Percentiles rank a stretch among this genome's conserved stretches.
phyloP scores from a whole-genome alignment of 2,797 vertebrate genomes.

The Phylloscopus collybita region DNA sequence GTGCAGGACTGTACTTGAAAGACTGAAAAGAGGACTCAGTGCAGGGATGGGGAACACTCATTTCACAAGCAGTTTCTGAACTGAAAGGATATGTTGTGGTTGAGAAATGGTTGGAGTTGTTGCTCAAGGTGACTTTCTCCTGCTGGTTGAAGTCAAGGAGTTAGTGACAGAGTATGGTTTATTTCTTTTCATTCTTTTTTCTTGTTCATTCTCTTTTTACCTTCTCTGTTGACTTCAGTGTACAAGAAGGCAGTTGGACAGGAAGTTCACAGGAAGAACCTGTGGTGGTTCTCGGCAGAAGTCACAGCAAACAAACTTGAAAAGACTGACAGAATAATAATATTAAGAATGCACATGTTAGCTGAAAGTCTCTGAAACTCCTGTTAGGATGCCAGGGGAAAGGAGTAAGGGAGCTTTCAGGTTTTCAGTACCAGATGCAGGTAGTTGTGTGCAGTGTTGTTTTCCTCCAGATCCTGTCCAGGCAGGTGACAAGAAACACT shows the following conservation, averaged over 20 bases:
- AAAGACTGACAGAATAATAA: background rate
- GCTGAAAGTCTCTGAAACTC: background rate
- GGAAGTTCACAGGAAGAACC: background rate
- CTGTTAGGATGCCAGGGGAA: background rate
- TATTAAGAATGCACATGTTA: background rate
- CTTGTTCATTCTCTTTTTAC: background rate
- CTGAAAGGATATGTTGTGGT: background rate
- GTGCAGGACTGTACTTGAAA: background rate
- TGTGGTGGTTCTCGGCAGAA: background rate
- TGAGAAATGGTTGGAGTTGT: background rate
- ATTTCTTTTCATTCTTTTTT: background rate
- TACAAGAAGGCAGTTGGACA: background rate
- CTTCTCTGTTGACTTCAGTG: background rate
- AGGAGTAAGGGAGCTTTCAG: background rate
- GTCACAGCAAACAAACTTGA: background rate
- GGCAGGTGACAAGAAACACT: background rate
- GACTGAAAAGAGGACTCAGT: background rate
- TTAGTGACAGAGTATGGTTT: background rate
- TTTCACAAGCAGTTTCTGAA: background rate
- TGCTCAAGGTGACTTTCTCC: background rate
- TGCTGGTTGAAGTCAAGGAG: background rate
- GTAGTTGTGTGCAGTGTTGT: background rate
- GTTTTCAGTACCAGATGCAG: background rate
- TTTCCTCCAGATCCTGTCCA: background rate
- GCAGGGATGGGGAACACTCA: rapidly evolving